phyloP scores from a whole-genome alignment of 1,140 invertebrate species.

The Gryon sp. region DNA sequence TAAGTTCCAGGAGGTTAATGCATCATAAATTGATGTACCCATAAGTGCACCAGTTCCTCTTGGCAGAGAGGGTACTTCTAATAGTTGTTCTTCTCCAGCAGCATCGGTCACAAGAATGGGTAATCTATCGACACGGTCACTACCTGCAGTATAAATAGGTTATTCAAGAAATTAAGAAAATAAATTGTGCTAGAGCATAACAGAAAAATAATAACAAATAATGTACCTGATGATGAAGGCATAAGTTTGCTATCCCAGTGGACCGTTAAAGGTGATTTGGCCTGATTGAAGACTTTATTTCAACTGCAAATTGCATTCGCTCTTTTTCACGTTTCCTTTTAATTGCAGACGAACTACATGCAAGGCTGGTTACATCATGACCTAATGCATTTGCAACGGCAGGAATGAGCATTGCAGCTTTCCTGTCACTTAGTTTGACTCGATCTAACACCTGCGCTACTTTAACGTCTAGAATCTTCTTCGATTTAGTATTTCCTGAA shows the following conservation, averaged over 20 bases:
- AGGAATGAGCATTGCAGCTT: conserved; percentile 2
- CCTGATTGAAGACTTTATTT: too few species aligned
- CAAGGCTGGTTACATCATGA: background rate
- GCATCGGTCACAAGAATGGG: background rate
- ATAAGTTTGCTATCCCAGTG: conserved; percentile 1
- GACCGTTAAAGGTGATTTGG: too few species aligned
- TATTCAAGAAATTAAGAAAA: too few species aligned
- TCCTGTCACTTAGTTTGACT: background rate
- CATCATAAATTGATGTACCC: background rate
- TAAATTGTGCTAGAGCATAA: too few species aligned
- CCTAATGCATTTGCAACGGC: background rate
- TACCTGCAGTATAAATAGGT: too few species aligned
- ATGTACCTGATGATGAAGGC: background rate
- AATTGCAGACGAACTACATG: background rate
- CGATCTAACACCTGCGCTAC: background rate
- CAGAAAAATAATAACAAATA: too few species aligned
- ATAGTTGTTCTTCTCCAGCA: conserved; percentile 1
- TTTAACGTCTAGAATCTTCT: too few species aligned
- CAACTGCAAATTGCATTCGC: too few species aligned
- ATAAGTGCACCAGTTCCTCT: conserved; percentile 1
- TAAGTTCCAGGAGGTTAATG: background rate
- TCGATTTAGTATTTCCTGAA: too few species aligned
- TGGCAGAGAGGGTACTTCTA: background rate
- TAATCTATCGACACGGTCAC: background rate
- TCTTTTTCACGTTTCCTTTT: background rate